Conservation (phyloP, 2,888 invertebrate species). For the Macrophya annulata region DNA sequence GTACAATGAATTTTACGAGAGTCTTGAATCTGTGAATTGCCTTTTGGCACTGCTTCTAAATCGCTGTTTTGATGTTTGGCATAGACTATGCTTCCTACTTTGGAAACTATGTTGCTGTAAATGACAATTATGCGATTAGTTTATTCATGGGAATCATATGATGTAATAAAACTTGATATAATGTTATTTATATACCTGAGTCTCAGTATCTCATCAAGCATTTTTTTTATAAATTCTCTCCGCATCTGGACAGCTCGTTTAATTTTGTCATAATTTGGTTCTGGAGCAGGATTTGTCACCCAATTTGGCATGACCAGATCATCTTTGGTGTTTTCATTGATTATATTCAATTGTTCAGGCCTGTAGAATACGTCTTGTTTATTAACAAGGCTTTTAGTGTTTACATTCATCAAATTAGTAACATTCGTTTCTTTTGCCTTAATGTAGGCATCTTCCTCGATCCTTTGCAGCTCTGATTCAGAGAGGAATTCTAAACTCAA, state of each 20-base stretch:
- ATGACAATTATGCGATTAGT: not conserved
- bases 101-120: conserved; percentile 35
- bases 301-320: conserved; percentile 33
- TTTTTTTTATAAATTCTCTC: not conserved
- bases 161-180: not conserved
- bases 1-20: not conserved
- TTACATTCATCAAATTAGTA: not conserved
- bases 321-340: not conserved
- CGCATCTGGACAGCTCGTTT: not conserved
- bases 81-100: conserved; percentile 3
- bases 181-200: conserved; percentile 29
- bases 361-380: conserved; percentile 33
- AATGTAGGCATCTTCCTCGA: conserved; percentile 17
- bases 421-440: not conserved
- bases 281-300: conserved; percentile 30
- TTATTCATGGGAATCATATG: not conserved
- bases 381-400: not conserved
- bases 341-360: conserved; percentile 9
- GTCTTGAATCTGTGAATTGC: not conserved
- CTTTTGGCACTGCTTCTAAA: not conserved
- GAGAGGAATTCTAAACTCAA: conserved; percentile 12
- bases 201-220: conserved; percentile 46
- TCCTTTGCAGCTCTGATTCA: conserved; percentile 24
- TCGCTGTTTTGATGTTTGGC: not conserved
- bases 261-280: conserved; percentile 38